These are phyloP conservation scores for Phyllostomus discolor DNA, from an alignment of 2,113 vertebrate species.

Conservation along the genomic window DNA sequence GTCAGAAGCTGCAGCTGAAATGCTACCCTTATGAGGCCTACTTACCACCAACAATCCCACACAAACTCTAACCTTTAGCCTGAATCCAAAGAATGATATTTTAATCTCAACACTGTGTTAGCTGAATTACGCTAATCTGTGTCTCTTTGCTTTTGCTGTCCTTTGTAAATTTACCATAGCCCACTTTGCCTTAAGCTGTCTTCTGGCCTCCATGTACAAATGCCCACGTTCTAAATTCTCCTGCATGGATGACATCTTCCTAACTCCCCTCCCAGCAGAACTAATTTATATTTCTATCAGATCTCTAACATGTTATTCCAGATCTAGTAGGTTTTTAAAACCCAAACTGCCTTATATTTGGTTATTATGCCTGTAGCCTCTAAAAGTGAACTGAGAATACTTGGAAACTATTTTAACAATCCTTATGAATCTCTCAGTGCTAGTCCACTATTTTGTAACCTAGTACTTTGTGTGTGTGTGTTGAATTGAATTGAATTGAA, in stretches of 20 bases:
- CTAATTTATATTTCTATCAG: not conserved
- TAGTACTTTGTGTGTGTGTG: not conserved
- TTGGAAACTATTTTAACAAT: not conserved
- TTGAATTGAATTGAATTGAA: not conserved
- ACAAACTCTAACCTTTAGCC: not conserved
- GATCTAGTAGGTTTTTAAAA: not conserved
- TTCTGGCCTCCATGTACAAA: not conserved
- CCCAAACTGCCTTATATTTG: not conserved
- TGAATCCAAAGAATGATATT: not conserved
- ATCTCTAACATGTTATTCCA: not conserved
- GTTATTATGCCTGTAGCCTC: not conserved
- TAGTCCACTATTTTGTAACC: not conserved
- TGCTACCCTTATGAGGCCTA: rapidly evolving
- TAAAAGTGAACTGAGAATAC: not conserved
- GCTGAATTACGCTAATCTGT: not conserved
- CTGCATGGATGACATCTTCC: not conserved
- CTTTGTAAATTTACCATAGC: not conserved
- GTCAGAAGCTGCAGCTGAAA: not conserved
- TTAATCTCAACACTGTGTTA: not conserved
- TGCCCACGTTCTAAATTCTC: not conserved
- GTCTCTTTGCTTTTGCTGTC: not conserved
- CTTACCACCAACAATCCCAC: not conserved
- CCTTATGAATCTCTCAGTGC: not conserved
- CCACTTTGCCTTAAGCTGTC: not conserved
- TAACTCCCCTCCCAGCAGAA: not conserved